Evolutionary conservation across 1,140 invertebrate genomes (phyloP).

Genomic region (Teleogryllus occipitalis): DNA sequence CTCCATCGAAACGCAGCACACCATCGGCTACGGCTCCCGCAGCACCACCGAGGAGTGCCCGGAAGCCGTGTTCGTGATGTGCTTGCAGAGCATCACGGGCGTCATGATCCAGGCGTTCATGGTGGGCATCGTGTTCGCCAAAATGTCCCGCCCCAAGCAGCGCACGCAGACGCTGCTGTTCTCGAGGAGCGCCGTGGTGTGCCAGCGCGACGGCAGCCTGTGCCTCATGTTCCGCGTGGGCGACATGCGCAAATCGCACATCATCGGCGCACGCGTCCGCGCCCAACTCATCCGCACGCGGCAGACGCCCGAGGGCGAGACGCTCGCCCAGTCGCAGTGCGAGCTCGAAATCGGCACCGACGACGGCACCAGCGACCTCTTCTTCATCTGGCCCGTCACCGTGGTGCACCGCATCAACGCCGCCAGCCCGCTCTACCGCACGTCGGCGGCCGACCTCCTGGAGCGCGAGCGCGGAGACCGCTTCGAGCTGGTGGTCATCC

Average conservation of each 20-base stretch:
- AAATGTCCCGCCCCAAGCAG: constrained; percentile 93
- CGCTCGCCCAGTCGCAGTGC: constrained; percentile 73
- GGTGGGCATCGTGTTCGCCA: constrained; percentile 93
- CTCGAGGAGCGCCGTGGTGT: constrained; percentile 87
- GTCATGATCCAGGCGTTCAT: constrained; percentile 85
- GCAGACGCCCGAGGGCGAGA: constrained; percentile 82
- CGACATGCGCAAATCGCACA: constrained; percentile 96
- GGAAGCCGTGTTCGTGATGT: constrained; percentile 94
- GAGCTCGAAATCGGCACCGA: constrained; percentile 73
- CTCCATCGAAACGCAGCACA: constrained; percentile 87
- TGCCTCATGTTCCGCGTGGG: constrained; percentile 95
- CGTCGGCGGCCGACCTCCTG: constrained; percentile 80
- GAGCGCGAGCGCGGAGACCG: constrained; percentile 70
- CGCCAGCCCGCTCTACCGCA: constrained; percentile 71
- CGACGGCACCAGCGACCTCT: constrained; percentile 70
- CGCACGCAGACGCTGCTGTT: constrained; percentile 93
- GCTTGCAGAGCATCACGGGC: constrained; percentile 91
- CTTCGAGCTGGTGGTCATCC: constrained; percentile 92
- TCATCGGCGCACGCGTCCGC: constrained; percentile 85
- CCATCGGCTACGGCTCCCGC: constrained; percentile 66
- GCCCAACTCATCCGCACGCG: constrained; percentile 86
- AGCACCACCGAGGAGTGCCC: constrained; percentile 91
- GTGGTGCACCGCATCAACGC: constrained; percentile 74
- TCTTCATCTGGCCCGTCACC: constrained; percentile 92
- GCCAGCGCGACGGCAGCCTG: constrained; percentile 78